Evolutionary conservation across 1,140 invertebrate genomes (phyloP).

Genomic region (Heliconius hewitsoni): DNA sequence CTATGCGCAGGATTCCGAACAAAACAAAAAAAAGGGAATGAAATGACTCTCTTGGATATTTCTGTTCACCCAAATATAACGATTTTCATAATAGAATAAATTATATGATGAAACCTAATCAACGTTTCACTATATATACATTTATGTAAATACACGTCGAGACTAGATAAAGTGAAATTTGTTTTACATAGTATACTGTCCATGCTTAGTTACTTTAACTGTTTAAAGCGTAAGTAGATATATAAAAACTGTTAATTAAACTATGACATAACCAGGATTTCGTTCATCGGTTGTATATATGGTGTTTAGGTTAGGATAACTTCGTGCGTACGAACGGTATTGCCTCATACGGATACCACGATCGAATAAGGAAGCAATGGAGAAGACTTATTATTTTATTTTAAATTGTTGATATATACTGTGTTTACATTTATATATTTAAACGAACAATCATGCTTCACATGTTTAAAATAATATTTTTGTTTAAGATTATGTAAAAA

Average conservation of each 20-base stretch:
- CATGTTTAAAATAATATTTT: no score
- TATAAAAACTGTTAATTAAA: conserved; percentile 15
- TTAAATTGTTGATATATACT: no score
- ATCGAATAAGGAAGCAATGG: background rate
- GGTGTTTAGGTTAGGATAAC: conserved; percentile 34
- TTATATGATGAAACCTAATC: background rate
- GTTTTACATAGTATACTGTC: conserved; percentile 1
- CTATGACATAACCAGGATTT: conserved; percentile 33
- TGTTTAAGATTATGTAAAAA: no score
- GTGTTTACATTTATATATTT: no score
- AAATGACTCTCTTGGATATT: background rate
- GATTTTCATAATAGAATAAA: background rate
- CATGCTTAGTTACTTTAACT: background rate
- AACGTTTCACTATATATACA: background rate
- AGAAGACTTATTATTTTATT: background rate
- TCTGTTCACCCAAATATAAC: background rate
- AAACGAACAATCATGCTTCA: no score
- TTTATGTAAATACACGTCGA: background rate
- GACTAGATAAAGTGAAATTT: conserved; percentile 3
- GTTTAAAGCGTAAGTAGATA: background rate
- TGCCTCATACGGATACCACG: conserved; percentile 27
- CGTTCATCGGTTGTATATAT: conserved; percentile 36
- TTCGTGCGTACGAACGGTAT: conserved; percentile 30
- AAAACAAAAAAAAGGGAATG: no score
- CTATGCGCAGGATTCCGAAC: no score